A percentile compares a stretch with the other conserved stretches of the same genome.
phyloP scores from a whole-genome alignment of 1,140 invertebrate species.

The Penaeus chinensis region DNA sequence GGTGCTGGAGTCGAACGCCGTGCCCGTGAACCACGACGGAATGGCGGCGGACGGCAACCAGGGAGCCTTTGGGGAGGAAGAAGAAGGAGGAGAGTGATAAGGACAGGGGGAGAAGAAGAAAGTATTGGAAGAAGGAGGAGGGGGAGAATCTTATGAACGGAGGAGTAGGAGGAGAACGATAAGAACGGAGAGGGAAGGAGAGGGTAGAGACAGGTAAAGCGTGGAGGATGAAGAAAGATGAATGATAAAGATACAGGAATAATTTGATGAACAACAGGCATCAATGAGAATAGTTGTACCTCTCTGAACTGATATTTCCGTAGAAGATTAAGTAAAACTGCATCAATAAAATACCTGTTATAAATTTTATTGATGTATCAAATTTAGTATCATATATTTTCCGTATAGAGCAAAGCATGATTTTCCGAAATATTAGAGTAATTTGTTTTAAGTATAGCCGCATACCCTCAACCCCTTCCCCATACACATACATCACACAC shows the following conservation, averaged over 20 bases:
- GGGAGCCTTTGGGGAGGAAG: background rate
- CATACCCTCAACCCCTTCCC: too few relatives aligned
- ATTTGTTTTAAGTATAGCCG: too few relatives aligned
- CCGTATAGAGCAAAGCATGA: too few relatives aligned
- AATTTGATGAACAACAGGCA: background rate
- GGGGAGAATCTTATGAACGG: background rate
- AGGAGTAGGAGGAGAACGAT: background rate
- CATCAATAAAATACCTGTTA: too few relatives aligned
- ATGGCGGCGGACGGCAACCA: background rate
- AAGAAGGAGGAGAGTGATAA: background rate
- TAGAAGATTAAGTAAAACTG: too few relatives aligned
- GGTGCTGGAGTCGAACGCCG: constrained; percentile 7
- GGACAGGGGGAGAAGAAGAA: background rate
- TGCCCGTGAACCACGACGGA: background rate
- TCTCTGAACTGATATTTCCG: too few relatives aligned
- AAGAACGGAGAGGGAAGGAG: background rate
- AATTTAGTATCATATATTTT: too few relatives aligned
- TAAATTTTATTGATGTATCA: too few relatives aligned
- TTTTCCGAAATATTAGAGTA: too few relatives aligned
- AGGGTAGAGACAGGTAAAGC: background rate
- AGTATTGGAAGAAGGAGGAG: too few relatives aligned
- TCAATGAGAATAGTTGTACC: too few relatives aligned
- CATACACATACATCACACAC: too few relatives aligned
- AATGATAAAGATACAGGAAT: background rate
- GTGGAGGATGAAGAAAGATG: background rate